phyloP scores from a whole-genome alignment of 2,797 vertebrate species.

The Phylloscopus collybita region DNA sequence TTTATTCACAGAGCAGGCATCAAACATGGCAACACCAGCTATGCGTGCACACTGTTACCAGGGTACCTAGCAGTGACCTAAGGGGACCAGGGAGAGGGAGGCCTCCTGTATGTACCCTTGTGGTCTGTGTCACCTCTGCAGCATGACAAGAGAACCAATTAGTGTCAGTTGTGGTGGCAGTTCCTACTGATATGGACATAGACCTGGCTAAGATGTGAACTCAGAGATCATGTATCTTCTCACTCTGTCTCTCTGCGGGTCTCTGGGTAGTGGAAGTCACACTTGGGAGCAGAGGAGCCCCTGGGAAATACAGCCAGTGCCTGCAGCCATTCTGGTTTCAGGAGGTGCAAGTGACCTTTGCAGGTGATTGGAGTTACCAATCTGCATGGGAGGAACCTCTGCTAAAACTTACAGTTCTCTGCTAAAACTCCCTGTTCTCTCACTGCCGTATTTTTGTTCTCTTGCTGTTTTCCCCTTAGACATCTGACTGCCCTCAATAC shows the following conservation, averaged over 20 bases:
- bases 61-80: conserved; percentile 25
- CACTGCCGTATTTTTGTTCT: not conserved
- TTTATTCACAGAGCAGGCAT: conserved; percentile 61
- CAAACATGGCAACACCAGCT: conserved; percentile 20
- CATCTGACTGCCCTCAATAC: not conserved
- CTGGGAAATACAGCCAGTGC: not conserved
- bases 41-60: not conserved
- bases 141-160: conserved; percentile 33
- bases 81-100: not conserved
- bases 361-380: not conserved
- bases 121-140: conserved; percentile 41
- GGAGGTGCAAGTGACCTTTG: not conserved
- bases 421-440: not conserved
- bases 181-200: conserved; percentile 25
- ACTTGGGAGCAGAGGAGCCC: not conserved
- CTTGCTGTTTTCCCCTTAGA: not conserved
- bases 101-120: conserved; percentile 13
- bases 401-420: not conserved
- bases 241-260: not conserved
- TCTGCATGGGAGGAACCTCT: not conserved
- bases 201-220: conserved; percentile 18
- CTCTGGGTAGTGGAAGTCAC: not conserved
- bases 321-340: not conserved
- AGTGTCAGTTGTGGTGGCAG: conserved; percentile 32
- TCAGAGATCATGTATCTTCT: not conserved